These are phyloP conservation scores for Dendroctonus valens DNA, from an alignment of 1,140 invertebrate species.

Conservation along the genomic window DNA sequence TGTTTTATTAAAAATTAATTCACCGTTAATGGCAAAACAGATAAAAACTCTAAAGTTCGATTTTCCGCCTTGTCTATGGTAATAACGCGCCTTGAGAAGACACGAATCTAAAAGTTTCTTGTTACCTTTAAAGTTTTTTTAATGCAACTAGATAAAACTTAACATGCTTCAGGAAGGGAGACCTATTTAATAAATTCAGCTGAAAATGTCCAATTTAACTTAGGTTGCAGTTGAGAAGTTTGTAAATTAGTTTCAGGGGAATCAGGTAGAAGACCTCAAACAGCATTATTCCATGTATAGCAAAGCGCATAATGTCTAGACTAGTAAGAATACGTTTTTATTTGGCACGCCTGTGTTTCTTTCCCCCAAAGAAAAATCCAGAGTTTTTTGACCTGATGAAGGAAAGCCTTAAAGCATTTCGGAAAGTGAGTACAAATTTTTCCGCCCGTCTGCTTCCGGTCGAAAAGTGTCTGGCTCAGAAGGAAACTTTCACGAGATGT, in stretches of 20 bases:
- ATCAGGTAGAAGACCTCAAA: too few relatives aligned
- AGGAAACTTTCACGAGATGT: constrained; percentile 11
- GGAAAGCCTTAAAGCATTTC: constrained; percentile 22
- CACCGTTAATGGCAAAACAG: neutral
- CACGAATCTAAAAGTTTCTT: constrained; percentile 6
- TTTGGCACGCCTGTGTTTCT: too few relatives aligned
- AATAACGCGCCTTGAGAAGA: constrained; percentile 10
- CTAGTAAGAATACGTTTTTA: too few relatives aligned
- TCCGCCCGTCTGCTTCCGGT: constrained; percentile 13
- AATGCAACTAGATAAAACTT: constrained; percentile 13
- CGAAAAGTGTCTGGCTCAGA: constrained; percentile 22
- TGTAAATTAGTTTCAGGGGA: too few relatives aligned
- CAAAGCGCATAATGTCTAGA: too few relatives aligned
- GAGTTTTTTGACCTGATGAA: constrained; percentile 3
- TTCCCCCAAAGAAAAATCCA: too few relatives aligned
- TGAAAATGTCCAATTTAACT: neutral
- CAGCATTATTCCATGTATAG: too few relatives aligned
- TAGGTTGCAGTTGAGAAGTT: too few relatives aligned
- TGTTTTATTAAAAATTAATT: too few relatives aligned
- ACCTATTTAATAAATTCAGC: neutral
- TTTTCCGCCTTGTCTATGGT: constrained; percentile 20
- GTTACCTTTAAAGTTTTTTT: constrained; percentile 7
- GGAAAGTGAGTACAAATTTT: constrained; percentile 29
- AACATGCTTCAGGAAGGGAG: neutral
- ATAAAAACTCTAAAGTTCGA: constrained; percentile 2